Percentiles rank a stretch among this genome's conserved stretches.
These are phyloP conservation scores for Synergus laeviventris DNA, from an alignment of 2,888 invertebrate species.

Conservation along the genomic window DNA sequence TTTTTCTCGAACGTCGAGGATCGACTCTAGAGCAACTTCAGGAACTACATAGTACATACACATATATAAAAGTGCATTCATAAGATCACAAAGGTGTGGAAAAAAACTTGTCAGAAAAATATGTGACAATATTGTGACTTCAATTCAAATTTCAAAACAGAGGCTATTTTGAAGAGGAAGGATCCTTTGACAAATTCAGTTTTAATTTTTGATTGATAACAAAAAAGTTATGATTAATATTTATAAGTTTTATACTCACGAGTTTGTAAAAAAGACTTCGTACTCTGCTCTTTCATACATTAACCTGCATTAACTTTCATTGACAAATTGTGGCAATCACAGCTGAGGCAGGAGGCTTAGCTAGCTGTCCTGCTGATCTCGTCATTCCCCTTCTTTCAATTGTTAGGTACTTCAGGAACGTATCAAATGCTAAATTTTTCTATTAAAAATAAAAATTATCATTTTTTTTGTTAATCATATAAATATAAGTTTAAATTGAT, in stretches of 20 bases:
- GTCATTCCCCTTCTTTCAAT: not conserved
- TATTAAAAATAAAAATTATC: too few relatives aligned
- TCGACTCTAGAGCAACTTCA: not conserved
- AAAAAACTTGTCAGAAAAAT: not conserved
- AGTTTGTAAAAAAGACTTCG: not conserved
- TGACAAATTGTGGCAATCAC: constrained; percentile 36
- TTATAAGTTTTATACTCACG: not conserved
- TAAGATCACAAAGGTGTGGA: not conserved
- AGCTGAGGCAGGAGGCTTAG: too few relatives aligned
- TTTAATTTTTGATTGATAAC: not conserved
- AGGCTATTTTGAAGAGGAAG: not conserved
- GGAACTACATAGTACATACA: not conserved
- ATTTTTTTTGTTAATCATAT: not conserved
- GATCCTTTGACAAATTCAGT: not conserved
- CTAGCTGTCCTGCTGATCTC: too few relatives aligned
- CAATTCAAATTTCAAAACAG: not conserved
- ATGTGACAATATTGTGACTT: too few relatives aligned
- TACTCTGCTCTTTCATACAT: constrained; percentile 17
- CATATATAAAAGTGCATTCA: not conserved
- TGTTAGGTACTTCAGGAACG: not conserved
- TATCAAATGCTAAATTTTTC: too few relatives aligned
- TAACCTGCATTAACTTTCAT: constrained; percentile 26
- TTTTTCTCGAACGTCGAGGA: not conserved
- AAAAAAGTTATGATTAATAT: not conserved
- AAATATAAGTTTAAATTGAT: not conserved